Conservation (phyloP, 2,888 invertebrate species). For the Orthosia gracilis region DNA sequence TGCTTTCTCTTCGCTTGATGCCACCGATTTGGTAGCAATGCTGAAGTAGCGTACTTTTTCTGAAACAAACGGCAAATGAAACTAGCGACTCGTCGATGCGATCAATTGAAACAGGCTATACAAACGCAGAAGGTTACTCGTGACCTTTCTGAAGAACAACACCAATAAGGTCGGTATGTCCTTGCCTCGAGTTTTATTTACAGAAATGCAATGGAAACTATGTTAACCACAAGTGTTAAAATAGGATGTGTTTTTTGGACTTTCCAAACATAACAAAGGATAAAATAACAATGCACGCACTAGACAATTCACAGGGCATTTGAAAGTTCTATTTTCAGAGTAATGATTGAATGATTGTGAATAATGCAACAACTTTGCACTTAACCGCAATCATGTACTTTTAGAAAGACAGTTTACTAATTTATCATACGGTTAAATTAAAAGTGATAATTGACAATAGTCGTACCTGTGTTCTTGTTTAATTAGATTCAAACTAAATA, state of each 20-base stretch:
- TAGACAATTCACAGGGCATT: not conserved
- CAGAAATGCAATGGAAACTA: too few relatives aligned
- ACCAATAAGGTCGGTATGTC: too few relatives aligned
- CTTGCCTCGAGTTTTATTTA: too few relatives aligned
- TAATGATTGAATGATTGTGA: conserved; percentile 1
- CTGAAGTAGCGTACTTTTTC: conserved; percentile 94
- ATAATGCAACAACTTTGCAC: not conserved
- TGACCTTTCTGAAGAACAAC: too few relatives aligned
- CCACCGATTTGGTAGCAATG: conserved; percentile 97
- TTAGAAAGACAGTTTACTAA: not conserved
- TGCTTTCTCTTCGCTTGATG: conserved; percentile 92
- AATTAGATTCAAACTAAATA: not conserved
- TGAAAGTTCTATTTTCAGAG: not conserved
- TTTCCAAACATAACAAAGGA: not conserved
- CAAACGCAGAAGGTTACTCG: too few relatives aligned
- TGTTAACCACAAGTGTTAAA: too few relatives aligned
- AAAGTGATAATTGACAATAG: not conserved
- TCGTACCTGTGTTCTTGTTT: not conserved
- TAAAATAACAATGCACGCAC: not conserved
- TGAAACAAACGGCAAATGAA: conserved; percentile 77
- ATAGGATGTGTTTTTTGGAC: not conserved
- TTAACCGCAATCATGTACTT: not conserved
- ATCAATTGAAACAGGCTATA: too few relatives aligned
- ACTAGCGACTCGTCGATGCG: too few relatives aligned
- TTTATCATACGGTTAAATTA: not conserved